Evolutionary conservation across 1,140 invertebrate species (phyloP), one percentile per base, ranked within the genome.

Genomic region (Armadillidium nasatum): DNA sequence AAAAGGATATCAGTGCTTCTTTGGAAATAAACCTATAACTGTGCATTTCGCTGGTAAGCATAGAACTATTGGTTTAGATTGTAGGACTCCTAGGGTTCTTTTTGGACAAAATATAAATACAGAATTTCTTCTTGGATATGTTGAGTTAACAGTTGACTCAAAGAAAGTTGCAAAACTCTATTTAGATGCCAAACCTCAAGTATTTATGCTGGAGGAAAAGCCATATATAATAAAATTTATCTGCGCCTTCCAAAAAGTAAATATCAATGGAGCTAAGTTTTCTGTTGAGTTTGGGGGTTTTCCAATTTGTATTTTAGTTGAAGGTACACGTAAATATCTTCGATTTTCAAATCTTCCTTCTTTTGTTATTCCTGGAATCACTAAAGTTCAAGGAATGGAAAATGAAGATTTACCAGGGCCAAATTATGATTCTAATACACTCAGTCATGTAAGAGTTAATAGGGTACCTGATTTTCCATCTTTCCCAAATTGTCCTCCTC

Each of bases 271-370:
- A 66, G 88, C 90, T 81, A 89, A 91, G 0, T 93, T 94, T 83
- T 84, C 84, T 76, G 86, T 89, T 1, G 91, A 94, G 78, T 98
- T 96, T 87, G 96, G 95, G 69, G 96, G 95, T 10, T 87, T 96
- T 60, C 95, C 95, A 0, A 94, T 95, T 82, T 91, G 94, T 0
- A 91, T 96, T 73, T 88, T 91, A 71, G 87, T 97, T 43, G 89
- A 90, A 23, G 91, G 90, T 22, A 89, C 90, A 76, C 91, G 91
- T 79, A 92, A 95, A 84, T 95, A 92, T 81, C 88, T 98, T 21
- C 87, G 93, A 46, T 90, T 96, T 79, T 88, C 92, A 0, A 91
- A 91, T 0, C 85, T 96, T 72, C 93, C 95, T 0, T 89, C 90
- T 72, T 90, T 91, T 75, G 87, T 89, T 15, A 85, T 87, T 72